Evolutionary conservation across 2,113 vertebrate species (phyloP), one percentile per base, ranked within the genome.

Genomic region (Meleagris gallopavo): DNA sequence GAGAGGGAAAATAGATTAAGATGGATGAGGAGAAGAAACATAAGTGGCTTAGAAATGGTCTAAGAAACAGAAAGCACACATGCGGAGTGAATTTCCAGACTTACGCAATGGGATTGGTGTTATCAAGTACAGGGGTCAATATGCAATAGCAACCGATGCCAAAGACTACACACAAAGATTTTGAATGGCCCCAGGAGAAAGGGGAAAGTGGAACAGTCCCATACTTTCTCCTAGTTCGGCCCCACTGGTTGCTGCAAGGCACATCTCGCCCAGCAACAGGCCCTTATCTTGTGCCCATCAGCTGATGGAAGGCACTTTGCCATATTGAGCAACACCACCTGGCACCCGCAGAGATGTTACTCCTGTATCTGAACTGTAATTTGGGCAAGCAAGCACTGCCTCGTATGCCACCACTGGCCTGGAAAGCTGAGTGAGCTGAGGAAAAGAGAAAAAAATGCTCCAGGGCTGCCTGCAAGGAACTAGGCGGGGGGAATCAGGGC

Each of bases 211-310:
- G 7, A 89, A 30, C 71, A 89, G 61, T 52, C 2, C 0, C 13
- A 13, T 52, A 29, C 67, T 61, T 75, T 55, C 60, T 89, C 58
- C 86, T 77, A 21, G 30, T 30, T 43, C 58, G 66, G 36, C 34
- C 32, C 58, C 1, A 0, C 41, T 9, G 11, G 48, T 36, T 65
- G 17, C 46, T 0, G 2, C 20, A 72, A 43, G 0, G 2, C 0
- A 0, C 38, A 19, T 60, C 34, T 75, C 0, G 0, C 13, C 41
- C 2, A 2, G 76, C 25, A 58, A 22, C 61, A 32, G 0, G 1
- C 57, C 70, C 75, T 62, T 57, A 52, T 62, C 75, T 72, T 70
- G 15, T 2, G 1, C 29, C 4, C 1, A 22, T 60, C n/a, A 18
- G 57, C 13, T 3, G 3, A 38, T 0, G 0, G 54, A 55, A 3